A percentile compares a stretch with the other conserved stretches of the same genome.
Conservation (phyloP, 2,888 invertebrate genomes). For the Aspidapion aeneum region DNA sequence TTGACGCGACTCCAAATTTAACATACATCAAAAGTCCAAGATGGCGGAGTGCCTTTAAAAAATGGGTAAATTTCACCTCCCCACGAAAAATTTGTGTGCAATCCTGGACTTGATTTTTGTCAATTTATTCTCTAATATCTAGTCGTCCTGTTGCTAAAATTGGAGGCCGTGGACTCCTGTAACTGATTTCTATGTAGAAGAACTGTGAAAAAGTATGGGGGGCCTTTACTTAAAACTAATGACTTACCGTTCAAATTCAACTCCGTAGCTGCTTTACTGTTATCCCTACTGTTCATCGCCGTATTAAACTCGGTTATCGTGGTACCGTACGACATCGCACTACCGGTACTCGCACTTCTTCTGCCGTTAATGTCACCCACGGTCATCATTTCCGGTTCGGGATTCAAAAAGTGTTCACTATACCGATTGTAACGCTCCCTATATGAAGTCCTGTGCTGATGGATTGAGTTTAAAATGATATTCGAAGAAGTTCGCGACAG, state of each 20-base stretch:
- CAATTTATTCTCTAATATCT: no score
- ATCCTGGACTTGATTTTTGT: no score
- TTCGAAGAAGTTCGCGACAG: constrained; percentile 83
- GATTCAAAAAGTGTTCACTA: constrained; percentile 55
- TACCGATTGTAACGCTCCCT: constrained; percentile 33
- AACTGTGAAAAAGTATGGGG: no score
- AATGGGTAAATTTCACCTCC: no score
- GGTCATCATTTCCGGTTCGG: constrained; percentile 54
- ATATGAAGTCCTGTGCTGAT: constrained; percentile 75
- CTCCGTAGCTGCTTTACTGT: constrained; percentile 63
- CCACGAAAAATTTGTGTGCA: no score
- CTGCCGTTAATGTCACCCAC: constrained; percentile 54
- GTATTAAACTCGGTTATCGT: constrained; percentile 46
- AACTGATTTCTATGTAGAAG: no score
- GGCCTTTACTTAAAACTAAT: no score
- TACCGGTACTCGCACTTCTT: constrained; percentile 58
- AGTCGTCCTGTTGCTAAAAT: no score
- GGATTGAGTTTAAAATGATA: constrained; percentile 79
- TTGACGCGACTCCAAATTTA: no score
- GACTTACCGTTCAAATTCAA: constrained; percentile 67
- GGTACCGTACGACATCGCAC: constrained; percentile 51
- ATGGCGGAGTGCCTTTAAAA: no score
- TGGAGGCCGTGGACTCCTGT: no score
- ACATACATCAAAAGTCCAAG: no score
- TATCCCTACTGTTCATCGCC: constrained; percentile 48